Percentiles rank a stretch among this genome's conserved stretches.
phyloP scores from a whole-genome alignment of 1,140 invertebrate genomes.

The Drosophila teissieri region DNA sequence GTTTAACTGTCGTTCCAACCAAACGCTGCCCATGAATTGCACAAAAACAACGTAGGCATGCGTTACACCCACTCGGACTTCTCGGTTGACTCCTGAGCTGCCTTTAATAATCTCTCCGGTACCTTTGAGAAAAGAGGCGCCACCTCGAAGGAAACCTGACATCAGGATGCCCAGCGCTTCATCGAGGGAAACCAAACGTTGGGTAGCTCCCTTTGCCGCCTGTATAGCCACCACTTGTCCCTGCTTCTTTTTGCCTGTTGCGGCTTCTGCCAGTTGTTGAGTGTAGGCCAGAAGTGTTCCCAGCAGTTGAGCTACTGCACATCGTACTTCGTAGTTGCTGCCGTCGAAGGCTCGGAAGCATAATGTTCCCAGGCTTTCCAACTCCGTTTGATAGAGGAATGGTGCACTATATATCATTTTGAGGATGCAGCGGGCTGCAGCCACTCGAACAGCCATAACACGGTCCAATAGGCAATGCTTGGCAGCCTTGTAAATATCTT shows the following conservation, averaged over 20 bases:
- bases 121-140: constrained; percentile 97
- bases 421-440: constrained; percentile 94
- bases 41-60: constrained; percentile 97
- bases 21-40: constrained; percentile 95
- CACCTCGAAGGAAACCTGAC: constrained; percentile 97
- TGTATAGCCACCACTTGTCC: constrained; percentile 53
- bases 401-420: constrained; percentile 95
- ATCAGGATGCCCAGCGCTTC: constrained; percentile 96
- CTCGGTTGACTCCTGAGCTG: constrained; percentile 94
- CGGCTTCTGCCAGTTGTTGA: constrained; percentile 85
- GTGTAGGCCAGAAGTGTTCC: constrained; percentile 93
- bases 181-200: constrained; percentile 91
- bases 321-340: constrained; percentile 97
- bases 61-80: constrained; percentile 97
- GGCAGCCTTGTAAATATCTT: constrained; percentile 96
- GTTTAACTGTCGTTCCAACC: constrained; percentile 96
- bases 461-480: constrained; percentile 94
- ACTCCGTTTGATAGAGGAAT: constrained; percentile 94
- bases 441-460: constrained; percentile 95
- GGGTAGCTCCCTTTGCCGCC: constrained; percentile 56
- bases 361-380: constrained; percentile 94
- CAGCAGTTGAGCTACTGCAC: constrained; percentile 95
- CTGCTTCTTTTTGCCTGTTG: constrained; percentile 59
- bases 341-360: constrained; percentile 97
- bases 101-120: constrained; percentile 98